Conservation (phyloP, 1,140 invertebrate species). For the Choristoneura fumiferana region DNA sequence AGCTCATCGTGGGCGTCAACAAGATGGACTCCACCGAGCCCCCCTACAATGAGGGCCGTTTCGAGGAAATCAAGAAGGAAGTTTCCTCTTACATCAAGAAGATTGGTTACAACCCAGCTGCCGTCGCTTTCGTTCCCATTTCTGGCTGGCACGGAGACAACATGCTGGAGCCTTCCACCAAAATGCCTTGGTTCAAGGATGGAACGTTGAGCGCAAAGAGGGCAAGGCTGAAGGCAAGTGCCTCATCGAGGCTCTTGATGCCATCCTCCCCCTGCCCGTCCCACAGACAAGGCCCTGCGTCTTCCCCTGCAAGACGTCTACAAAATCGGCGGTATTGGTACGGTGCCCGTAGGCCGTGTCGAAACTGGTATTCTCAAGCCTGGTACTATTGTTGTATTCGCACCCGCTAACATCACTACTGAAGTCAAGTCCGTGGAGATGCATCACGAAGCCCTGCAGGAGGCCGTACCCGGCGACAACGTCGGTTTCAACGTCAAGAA, state of each 20-base stretch:
- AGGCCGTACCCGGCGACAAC: slow-evolving; percentile 95
- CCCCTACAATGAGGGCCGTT: slow-evolving; percentile 90
- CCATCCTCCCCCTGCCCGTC: slow-evolving; percentile 92
- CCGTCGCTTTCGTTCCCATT: slow-evolving; percentile 95
- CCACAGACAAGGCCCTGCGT: slow-evolving; percentile 94
- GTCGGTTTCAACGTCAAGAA: slow-evolving; percentile 98
- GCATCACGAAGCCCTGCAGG: slow-evolving; percentile 94
- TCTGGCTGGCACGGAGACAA: slow-evolving; percentile 97
- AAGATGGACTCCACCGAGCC: slow-evolving; percentile 98
- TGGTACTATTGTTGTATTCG: slow-evolving; percentile 95
- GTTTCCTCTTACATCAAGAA: slow-evolving; percentile 96
- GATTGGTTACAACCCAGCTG: slow-evolving; percentile 95
- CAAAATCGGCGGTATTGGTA: slow-evolving; percentile 99
- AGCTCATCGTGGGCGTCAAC: slow-evolving; percentile 96
- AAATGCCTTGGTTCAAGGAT: slow-evolving; percentile 96
- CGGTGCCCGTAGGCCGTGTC: slow-evolving; percentile 97
- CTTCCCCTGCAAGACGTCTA: slow-evolving; percentile 97
- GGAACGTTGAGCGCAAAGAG: slow-evolving; percentile 91
- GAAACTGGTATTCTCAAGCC: slow-evolving; percentile 97
- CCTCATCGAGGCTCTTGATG: slow-evolving; percentile 93
- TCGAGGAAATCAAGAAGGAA: slow-evolving; percentile 96
- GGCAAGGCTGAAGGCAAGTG: slow-evolving; percentile 91
- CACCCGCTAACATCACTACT: slow-evolving; percentile 93
- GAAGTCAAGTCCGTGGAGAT: slow-evolving; percentile 98
- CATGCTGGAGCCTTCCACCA: slow-evolving; percentile 91